phyloP scores from a whole-genome alignment of 2,113 vertebrate genomes.

The Okapia johnstoni region DNA sequence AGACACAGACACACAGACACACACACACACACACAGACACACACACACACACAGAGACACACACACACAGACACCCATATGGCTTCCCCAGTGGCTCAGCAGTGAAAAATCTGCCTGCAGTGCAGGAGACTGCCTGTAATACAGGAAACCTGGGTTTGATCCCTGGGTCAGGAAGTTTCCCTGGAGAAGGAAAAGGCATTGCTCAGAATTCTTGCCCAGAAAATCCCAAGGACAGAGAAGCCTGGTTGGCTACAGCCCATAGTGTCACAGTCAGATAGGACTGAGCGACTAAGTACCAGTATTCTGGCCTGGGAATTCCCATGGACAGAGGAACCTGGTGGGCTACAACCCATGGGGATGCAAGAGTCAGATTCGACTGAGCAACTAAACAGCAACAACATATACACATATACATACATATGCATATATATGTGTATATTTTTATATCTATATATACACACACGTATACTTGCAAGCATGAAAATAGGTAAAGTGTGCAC shows the following conservation, averaged over 20 bases:
- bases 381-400: not conserved
- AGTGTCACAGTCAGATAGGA: not conserved
- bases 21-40: not conserved
- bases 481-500: not conserved
- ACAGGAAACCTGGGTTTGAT: not conserved
- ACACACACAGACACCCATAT: not conserved
- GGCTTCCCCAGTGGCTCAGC: not conserved
- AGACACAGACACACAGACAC: not conserved
- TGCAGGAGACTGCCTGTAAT: not conserved
- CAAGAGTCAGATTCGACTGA: not conserved
- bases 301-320: not conserved
- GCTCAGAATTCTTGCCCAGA: not conserved
- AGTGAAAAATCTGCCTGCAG: not conserved
- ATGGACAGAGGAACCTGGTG: not conserved
- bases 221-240: not conserved
- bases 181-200: not conserved
- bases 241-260: not conserved
- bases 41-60: not conserved
- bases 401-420: not conserved
- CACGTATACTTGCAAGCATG: not conserved
- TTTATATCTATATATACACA: not conserved
- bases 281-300: not conserved
- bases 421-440: not conserved
- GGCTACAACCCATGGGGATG: not conserved
- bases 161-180: not conserved